phyloP scores from a whole-genome alignment of 2,797 vertebrate genomes.

The Pipistrellus pipistrellus region DNA sequence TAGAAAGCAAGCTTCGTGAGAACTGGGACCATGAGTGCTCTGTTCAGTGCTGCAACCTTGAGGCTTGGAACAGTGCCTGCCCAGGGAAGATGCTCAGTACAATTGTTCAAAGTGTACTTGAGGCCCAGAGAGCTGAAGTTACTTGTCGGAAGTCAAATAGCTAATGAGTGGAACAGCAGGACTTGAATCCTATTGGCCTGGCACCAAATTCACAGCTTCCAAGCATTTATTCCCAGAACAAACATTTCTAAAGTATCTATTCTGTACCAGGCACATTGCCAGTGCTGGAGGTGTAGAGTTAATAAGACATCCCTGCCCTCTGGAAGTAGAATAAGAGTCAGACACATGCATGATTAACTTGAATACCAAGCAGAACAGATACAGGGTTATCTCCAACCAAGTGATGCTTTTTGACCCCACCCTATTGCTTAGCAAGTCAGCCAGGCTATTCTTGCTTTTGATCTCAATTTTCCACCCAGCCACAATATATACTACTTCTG shows the following conservation, averaged over 20 bases:
- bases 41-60: not conserved
- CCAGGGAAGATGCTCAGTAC: not conserved
- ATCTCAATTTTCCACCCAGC: not conserved
- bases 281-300: not conserved
- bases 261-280: not conserved
- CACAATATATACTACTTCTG: accelerated
- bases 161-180: not conserved
- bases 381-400: too few relatives aligned
- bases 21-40: accelerated
- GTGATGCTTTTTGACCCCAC: not conserved
- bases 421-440: accelerated
- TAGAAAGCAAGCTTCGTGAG: not conserved
- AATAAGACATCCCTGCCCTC: not conserved
- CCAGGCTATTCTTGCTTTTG: not conserved
- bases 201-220: not conserved
- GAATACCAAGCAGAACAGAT: not conserved
- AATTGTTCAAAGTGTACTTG: not conserved
- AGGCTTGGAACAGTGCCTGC: not conserved
- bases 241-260: not conserved
- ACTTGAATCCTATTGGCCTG: not conserved
- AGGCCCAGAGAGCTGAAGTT: not conserved
- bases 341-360: accelerated
- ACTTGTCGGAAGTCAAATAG: not conserved
- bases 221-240: not conserved
- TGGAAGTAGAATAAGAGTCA: not conserved